Evolutionary conservation across 1,140 invertebrate genomes (phyloP).

Genomic region (Coenobita brevimanus): DNA sequence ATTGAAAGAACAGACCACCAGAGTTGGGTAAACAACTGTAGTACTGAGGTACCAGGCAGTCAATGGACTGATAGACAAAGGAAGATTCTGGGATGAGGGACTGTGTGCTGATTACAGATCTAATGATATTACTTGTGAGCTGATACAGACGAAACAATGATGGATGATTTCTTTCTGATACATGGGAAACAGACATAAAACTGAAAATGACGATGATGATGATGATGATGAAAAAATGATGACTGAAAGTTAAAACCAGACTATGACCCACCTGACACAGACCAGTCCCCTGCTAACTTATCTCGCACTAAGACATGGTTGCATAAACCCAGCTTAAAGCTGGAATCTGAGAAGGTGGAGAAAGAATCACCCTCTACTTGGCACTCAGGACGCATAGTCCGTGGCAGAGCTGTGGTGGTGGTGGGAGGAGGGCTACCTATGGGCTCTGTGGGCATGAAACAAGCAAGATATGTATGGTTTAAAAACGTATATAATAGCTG

Average conservation of each 20-base stretch:
- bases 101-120: too few relatives aligned
- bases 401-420: conserved; percentile 74
- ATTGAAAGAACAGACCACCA: too few relatives aligned
- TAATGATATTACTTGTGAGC: too few relatives aligned
- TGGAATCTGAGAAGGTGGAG: conserved; percentile 84
- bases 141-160: too few relatives aligned
- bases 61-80: too few relatives aligned
- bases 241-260: too few relatives aligned
- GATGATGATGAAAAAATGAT: background rate
- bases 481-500: background rate
- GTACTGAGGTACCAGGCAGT: too few relatives aligned
- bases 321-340: conserved; percentile 86
- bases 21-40: too few relatives aligned
- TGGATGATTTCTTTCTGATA: too few relatives aligned
- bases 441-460: conserved; percentile 42
- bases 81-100: too few relatives aligned
- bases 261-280: conserved; percentile 78
- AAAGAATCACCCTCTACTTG: conserved; percentile 83
- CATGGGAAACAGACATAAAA: background rate
- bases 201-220: background rate
- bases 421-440: conserved; percentile 67
- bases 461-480: background rate
- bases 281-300: conserved; percentile 78
- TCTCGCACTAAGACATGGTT: conserved; percentile 85
- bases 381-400: conserved; percentile 77